Evolutionary conservation across 2,888 invertebrate species (phyloP).

Genomic region (Euproctis similis): DNA sequence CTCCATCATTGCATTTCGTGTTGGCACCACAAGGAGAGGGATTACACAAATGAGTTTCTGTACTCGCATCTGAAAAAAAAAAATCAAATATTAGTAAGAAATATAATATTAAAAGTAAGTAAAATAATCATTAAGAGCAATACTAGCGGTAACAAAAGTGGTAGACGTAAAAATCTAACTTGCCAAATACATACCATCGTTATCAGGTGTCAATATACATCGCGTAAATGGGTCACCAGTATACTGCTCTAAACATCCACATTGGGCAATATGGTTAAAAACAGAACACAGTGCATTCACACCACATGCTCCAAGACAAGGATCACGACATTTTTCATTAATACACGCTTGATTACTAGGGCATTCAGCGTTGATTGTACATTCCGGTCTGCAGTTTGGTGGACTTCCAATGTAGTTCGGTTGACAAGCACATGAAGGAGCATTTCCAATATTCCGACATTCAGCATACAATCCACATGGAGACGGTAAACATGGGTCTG

Average conservation of each 20-base stretch:
- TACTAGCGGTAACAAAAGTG: too few relatives aligned
- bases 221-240: conserved; percentile 78
- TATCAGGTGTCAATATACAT: conserved; percentile 45
- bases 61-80: conserved; percentile 32
- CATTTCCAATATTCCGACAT: conserved; percentile 73
- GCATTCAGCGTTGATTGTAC: conserved; percentile 82
- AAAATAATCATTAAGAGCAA: not conserved
- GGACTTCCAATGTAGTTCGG: conserved; percentile 78
- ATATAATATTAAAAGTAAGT: not conserved
- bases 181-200: conserved; percentile 37
- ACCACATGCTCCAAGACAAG: conserved; percentile 81
- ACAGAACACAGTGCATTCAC: conserved; percentile 74
- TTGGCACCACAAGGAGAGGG: conserved; percentile 83
- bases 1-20: conserved; percentile 80
- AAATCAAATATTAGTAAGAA: not conserved
- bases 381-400: conserved; percentile 81
- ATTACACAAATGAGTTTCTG: conserved; percentile 75
- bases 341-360: conserved; percentile 79
- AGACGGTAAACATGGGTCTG: conserved; percentile 80
- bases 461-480: conserved; percentile 80
- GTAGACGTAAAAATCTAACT: too few relatives aligned
- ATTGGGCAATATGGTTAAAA: conserved; percentile 79
- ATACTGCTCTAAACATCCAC: conserved; percentile 73
- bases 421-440: conserved; percentile 78
- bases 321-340: conserved; percentile 79